Evolutionary conservation across 2,888 invertebrate genomes (phyloP).

Genomic region (Sphaerolaimus hirsutus): DNA sequence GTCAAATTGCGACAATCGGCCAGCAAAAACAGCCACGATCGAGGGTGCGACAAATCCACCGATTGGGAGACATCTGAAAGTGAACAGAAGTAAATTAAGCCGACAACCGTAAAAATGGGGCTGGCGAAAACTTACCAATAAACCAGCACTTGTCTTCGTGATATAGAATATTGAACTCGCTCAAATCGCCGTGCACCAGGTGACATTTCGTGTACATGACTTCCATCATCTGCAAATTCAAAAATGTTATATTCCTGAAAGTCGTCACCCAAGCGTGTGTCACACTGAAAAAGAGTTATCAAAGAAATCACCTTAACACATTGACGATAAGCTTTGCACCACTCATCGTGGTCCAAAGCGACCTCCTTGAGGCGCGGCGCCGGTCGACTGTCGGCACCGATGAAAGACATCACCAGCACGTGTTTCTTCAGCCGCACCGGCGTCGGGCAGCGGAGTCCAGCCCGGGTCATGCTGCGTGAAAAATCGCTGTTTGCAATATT

Average conservation of each 20-base stretch:
- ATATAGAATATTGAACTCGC: constrained; percentile 40
- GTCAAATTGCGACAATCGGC: constrained; percentile 35
- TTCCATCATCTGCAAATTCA: constrained; percentile 30
- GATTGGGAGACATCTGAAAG: constrained; percentile 41
- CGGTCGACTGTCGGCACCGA: constrained; percentile 33
- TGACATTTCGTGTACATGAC: constrained; percentile 33
- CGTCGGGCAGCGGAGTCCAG: constrained; percentile 33
- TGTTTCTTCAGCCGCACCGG: constrained; percentile 36
- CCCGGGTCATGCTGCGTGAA: constrained; percentile 29
- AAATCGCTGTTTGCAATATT: too few relatives aligned
- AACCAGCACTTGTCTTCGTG: constrained; percentile 32
- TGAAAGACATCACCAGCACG: constrained; percentile 37
- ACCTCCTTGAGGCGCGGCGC: constrained; percentile 36
- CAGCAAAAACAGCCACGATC: constrained; percentile 35
- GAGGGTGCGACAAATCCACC: constrained; percentile 36
- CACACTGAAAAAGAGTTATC: background rate
- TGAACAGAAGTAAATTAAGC: too few relatives aligned
- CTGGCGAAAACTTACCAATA: too few relatives aligned
- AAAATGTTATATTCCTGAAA: too few relatives aligned
- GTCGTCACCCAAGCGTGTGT: background rate
- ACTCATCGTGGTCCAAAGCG: constrained; percentile 23
- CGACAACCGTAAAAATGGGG: too few relatives aligned
- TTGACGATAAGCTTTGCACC: constrained; percentile 32
- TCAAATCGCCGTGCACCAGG: constrained; percentile 39
- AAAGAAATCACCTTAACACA: constrained; percentile 22